These are phyloP conservation scores for Alosa sapidissima DNA, from an alignment of 2,797 vertebrate genomes.

Conservation along the genomic window DNA sequence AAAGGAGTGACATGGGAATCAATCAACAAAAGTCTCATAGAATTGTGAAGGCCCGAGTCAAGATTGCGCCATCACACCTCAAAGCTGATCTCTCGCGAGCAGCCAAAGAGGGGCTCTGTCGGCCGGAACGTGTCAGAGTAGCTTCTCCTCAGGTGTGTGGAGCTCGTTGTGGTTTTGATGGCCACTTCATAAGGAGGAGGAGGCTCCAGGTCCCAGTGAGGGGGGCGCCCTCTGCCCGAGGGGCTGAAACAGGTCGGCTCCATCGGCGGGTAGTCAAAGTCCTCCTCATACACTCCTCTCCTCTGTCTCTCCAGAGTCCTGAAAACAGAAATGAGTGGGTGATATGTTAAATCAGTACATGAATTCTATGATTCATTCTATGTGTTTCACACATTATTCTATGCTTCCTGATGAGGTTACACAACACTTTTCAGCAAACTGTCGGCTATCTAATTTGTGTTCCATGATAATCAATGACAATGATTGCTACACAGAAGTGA, in stretches of 20 bases:
- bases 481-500: no score
- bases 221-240: conserved; percentile 60
- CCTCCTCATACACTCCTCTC: conserved; percentile 61
- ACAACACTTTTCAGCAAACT: no score
- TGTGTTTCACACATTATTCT: no score
- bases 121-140: conserved; percentile 79
- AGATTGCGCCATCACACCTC: conserved; percentile 68
- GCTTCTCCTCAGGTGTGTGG: conserved; percentile 76
- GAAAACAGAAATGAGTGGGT: background rate
- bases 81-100: conserved; percentile 79
- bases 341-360: background rate
- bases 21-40: background rate
- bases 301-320: conserved; percentile 73
- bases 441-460: no score
- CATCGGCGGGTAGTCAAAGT: conserved; percentile 81
- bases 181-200: conserved; percentile 78
- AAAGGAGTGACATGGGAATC: background rate
- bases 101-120: conserved; percentile 75
- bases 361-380: background rate
- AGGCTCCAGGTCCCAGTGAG: conserved; percentile 70
- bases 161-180: conserved; percentile 80
- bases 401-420: no score
- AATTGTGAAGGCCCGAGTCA: background rate
- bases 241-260: conserved; percentile 71
- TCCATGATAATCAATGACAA: no score